These are phyloP conservation scores for Callyntrura guangdongensis DNA, from an alignment of 2,888 invertebrate genomes.

Conservation along the genomic window DNA sequence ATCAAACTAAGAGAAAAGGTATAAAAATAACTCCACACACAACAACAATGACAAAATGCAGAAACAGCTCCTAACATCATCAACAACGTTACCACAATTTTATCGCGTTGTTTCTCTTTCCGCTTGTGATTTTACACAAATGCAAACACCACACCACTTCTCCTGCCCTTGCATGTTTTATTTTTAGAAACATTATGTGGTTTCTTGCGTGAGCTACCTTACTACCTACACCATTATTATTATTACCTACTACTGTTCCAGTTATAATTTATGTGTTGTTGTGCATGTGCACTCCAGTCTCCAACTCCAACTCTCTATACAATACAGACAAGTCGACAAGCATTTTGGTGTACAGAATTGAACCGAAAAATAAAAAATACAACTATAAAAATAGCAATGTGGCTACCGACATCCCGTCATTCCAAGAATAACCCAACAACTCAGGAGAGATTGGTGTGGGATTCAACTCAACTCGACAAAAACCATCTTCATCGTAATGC, in stretches of 20 bases:
- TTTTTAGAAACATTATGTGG: slow-evolving; percentile 42
- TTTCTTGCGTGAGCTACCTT: background rate
- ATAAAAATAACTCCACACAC: background rate
- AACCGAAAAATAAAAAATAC: background rate
- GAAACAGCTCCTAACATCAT: background rate
- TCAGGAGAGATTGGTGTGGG: background rate
- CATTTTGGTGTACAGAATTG: background rate
- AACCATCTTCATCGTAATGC: background rate
- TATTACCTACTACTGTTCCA: slow-evolving; percentile 51
- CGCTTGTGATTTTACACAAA: background rate
- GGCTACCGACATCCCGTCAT: background rate
- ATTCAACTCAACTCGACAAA: background rate
- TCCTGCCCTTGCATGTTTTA: background rate
- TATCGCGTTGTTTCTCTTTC: background rate
- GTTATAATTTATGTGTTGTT: slow-evolving; percentile 51
- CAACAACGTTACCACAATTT: slow-evolving; percentile 26
- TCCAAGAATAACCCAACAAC: background rate
- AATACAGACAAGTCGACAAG: too few species aligned
- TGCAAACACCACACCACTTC: background rate
- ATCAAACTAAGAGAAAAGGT: background rate
- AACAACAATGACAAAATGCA: background rate
- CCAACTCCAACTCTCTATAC: background rate
- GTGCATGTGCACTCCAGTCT: slow-evolving; percentile 28
- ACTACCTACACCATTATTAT: too few species aligned
- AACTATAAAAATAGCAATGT: slow-evolving; percentile 22